These are phyloP conservation scores for Drosophila multiciliata DNA, from an alignment of 2,888 invertebrate genomes.

Conservation along the genomic window DNA sequence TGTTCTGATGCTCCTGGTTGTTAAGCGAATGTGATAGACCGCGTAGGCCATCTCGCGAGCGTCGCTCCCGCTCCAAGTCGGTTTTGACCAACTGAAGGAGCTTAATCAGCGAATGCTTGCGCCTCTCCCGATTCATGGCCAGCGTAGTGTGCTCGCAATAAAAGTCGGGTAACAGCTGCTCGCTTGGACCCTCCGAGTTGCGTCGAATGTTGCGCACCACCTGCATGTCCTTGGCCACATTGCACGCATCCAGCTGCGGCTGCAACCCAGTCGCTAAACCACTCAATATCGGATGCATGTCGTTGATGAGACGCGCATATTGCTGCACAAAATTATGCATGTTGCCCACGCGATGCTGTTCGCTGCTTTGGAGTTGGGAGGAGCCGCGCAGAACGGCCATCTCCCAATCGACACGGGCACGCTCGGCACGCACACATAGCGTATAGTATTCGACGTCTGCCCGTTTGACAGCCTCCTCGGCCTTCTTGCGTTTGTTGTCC, in stretches of 20 bases:
- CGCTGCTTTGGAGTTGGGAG: conserved; percentile 93
- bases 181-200: conserved; percentile 87
- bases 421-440: conserved; percentile 94
- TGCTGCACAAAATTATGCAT: conserved; percentile 90
- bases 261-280: conserved; percentile 86
- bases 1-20: conserved; percentile 95
- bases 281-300: conserved; percentile 92
- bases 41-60: conserved; percentile 95
- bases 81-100: conserved; percentile 93
- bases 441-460: conserved; percentile 97
- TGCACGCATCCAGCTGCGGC: conserved; percentile 83
- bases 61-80: conserved; percentile 94
- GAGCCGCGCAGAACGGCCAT: conserved; percentile 94
- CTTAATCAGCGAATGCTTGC: conserved; percentile 94
- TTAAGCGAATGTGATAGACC: conserved; percentile 95
- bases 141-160: conserved; percentile 97
- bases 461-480: conserved; percentile 95
- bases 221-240: conserved; percentile 84
- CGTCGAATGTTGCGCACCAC: conserved; percentile 84
- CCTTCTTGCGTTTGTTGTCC: conserved; percentile 94
- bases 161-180: conserved; percentile 96
- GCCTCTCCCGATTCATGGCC: conserved; percentile 95
- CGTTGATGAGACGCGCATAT: conserved; percentile 88
- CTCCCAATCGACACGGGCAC: conserved; percentile 96
- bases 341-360: conserved; percentile 94